Evolutionary conservation across 2,113 vertebrate genomes (phyloP).

Genomic region (Lagopus leucura): DNA sequence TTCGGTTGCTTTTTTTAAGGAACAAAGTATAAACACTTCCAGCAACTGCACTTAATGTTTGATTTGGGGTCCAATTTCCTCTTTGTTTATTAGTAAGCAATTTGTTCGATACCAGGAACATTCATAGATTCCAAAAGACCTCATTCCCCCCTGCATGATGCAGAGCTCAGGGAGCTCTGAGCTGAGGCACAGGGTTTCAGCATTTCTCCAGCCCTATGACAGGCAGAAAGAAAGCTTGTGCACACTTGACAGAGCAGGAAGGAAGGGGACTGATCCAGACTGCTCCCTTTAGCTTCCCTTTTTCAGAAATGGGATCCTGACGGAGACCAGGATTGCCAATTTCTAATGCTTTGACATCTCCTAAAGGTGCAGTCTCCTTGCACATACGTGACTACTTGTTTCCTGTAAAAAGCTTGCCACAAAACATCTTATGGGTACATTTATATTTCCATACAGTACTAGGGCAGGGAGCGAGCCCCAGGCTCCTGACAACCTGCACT

Average conservation of each 20-base stretch:
- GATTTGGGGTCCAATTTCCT: background rate
- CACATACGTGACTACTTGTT: background rate
- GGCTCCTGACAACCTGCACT: background rate
- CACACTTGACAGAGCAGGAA: too few relatives aligned
- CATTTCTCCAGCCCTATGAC: background rate
- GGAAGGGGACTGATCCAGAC: background rate
- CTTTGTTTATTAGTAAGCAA: slow-evolving; percentile 3
- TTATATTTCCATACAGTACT: background rate
- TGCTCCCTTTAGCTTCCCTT: background rate
- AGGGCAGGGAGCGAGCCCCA: background rate
- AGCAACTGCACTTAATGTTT: slow-evolving; percentile 20
- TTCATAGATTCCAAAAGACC: background rate
- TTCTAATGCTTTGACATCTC: background rate
- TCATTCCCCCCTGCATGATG: background rate
- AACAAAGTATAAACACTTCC: slow-evolving; percentile 37
- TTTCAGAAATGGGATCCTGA: background rate
- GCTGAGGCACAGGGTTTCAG: background rate
- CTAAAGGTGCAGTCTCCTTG: background rate
- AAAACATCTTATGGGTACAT: background rate
- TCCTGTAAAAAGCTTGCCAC: background rate
- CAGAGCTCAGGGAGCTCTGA: background rate
- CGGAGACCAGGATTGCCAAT: background rate
- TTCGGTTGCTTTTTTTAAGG: slow-evolving; percentile 8
- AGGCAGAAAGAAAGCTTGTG: accelerated
- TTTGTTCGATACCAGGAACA: background rate